Evolutionary conservation across 2,113 vertebrate genomes (phyloP).

Genomic region (Mesocricetus auratus): DNA sequence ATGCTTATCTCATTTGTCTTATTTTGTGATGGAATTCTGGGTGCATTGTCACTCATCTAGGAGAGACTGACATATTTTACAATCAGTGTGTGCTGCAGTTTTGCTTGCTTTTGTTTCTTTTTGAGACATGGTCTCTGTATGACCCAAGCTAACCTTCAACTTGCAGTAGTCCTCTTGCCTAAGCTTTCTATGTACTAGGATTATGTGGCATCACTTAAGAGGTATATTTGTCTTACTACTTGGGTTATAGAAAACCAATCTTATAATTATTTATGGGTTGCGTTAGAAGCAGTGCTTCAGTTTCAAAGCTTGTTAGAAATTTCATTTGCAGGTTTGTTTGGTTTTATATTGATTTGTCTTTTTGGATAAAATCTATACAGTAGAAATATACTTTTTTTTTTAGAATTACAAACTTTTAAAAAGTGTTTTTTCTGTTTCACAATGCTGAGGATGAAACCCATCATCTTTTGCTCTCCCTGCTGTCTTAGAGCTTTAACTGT

Average conservation of each 20-base stretch:
- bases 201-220: background rate
- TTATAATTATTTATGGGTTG: constrained; percentile 6
- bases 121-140: background rate
- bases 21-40: constrained; percentile 13
- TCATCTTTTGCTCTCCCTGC: constrained; percentile 28
- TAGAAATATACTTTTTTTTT: constrained; percentile 4
- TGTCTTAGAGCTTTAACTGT: background rate
- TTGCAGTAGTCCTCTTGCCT: background rate
- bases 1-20: background rate
- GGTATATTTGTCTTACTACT: background rate
- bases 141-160: background rate
- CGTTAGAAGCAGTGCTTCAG: background rate
- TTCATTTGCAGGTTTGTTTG: background rate
- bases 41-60: background rate
- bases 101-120: background rate
- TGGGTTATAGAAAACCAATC: background rate
- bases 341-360: background rate
- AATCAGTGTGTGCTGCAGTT: background rate
- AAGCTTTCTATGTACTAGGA: background rate
- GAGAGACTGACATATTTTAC: background rate
- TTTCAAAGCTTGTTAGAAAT: background rate
- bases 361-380: background rate
- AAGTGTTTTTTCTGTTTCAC: background rate
- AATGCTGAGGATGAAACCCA: background rate
- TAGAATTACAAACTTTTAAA: background rate